Conservation (phyloP, 2,888 invertebrate genomes). For the Bombyx huttoni region DNA sequence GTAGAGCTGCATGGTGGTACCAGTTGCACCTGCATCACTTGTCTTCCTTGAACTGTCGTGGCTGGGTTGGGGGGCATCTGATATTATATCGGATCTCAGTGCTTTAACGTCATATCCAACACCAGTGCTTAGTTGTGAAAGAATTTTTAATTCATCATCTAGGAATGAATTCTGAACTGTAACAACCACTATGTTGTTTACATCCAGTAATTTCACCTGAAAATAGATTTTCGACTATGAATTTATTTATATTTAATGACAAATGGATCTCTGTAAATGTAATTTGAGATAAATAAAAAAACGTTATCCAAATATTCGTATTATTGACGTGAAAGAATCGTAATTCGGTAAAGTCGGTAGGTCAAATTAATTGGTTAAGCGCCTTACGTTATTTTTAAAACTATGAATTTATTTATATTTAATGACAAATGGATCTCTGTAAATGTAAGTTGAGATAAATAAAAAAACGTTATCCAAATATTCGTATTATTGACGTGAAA, state of each 20-base stretch:
- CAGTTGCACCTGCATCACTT: constrained; percentile 16
- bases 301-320: too few relatives aligned
- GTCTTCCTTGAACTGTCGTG: constrained; percentile 18
- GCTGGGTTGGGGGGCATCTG: constrained; percentile 18
- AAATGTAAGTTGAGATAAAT: too few relatives aligned
- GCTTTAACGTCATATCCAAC: constrained; percentile 51
- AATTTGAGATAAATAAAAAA: too few relatives aligned
- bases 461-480: too few relatives aligned
- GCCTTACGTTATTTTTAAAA: background rate
- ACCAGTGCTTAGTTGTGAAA: constrained; percentile 32
- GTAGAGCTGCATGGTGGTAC: constrained; percentile 40
- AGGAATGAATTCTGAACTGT: constrained; percentile 46
- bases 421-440: too few relatives aligned
- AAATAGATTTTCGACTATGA: constrained; percentile 14
- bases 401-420: too few relatives aligned
- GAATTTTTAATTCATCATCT: constrained; percentile 39
- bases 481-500: background rate
- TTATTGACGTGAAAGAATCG: background rate
- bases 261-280: too few relatives aligned
- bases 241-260: too few relatives aligned
- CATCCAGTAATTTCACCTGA: constrained; percentile 55
- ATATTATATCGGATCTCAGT: constrained; percentile 46
- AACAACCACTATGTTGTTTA: constrained; percentile 49
- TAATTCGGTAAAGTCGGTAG: background rate
- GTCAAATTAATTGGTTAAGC: background rate